A percentile compares a stretch with the other conserved stretches of the same genome.
These are phyloP conservation scores for Rhyacichthys aspro DNA, from an alignment of 2,797 vertebrate species.

Conservation along the genomic window DNA sequence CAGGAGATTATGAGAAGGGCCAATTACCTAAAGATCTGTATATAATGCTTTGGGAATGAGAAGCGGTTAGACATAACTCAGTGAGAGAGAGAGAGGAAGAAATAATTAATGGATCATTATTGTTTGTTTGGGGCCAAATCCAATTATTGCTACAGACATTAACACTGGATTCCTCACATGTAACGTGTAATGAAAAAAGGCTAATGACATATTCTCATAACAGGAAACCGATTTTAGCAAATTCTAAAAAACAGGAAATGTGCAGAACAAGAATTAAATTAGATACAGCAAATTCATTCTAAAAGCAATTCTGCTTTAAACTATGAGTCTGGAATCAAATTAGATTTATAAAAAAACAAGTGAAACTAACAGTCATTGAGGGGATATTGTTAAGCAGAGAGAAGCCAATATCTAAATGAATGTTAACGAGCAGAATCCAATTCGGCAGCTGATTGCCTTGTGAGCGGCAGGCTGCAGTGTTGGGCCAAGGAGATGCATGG, in stretches of 20 bases:
- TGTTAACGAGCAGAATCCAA: slow-evolving; percentile 73
- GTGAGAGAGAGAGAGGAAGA: slow-evolving; percentile 33
- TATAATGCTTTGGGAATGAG: background rate
- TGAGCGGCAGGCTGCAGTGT: slow-evolving; percentile 50
- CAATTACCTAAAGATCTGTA: background rate
- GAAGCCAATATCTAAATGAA: slow-evolving; percentile 77
- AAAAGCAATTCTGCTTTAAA: slow-evolving; percentile 73
- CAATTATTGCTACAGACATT: slow-evolving; percentile 55
- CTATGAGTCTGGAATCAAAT: slow-evolving; percentile 71
- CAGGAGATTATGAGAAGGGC: too few species aligned
- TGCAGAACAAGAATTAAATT: slow-evolving; percentile 68
- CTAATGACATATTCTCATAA: slow-evolving; percentile 42
- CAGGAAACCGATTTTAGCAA: slow-evolving; percentile 47
- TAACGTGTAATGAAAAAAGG: slow-evolving; percentile 59
- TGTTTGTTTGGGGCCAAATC: slow-evolving; percentile 37
- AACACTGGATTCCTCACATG: slow-evolving; percentile 38
- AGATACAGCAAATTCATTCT: slow-evolving; percentile 76
- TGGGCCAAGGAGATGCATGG: slow-evolving; percentile 51
- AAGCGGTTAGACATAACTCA: slow-evolving; percentile 25
- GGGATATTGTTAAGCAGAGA: slow-evolving; percentile 69
- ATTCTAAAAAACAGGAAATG: slow-evolving; percentile 51
- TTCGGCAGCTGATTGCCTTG: slow-evolving; percentile 67
- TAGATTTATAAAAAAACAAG: slow-evolving; percentile 72
- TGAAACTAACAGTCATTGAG: slow-evolving; percentile 66
- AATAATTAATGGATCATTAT: slow-evolving; percentile 44